These are phyloP conservation scores for Platypus cylindrus DNA, from an alignment of 2,888 invertebrate species.

Conservation along the genomic window DNA sequence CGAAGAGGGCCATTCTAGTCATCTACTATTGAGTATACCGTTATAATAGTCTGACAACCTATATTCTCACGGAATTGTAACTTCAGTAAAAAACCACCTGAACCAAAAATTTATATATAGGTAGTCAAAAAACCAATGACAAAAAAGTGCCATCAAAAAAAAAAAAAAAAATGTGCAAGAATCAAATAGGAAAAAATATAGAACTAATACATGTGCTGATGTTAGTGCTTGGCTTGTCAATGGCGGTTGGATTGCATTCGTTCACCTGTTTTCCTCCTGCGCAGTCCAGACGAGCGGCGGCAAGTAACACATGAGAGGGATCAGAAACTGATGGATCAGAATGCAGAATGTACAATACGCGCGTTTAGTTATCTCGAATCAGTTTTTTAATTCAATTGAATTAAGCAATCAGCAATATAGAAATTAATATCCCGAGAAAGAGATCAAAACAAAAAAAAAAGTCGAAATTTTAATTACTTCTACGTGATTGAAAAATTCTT, in stretches of 20 bases:
- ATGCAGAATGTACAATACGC: constrained; percentile 29
- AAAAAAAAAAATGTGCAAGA: constrained; percentile 15
- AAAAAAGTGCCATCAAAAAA: constrained; percentile 8
- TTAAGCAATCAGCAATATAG: too few species aligned
- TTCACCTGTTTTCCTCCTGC: constrained; percentile 54
- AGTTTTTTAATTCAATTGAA: too few species aligned
- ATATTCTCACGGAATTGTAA: too few species aligned
- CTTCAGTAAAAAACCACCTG: too few species aligned
- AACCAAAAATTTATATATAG: too few species aligned
- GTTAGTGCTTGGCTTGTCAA: constrained; percentile 33
- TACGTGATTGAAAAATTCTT: too few species aligned
- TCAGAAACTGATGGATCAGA: constrained; percentile 33
- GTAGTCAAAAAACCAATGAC: neutral
- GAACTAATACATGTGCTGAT: constrained; percentile 33
- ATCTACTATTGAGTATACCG: too few species aligned
- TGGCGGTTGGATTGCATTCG: constrained; percentile 21
- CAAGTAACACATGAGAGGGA: constrained; percentile 36
- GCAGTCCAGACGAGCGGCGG: constrained; percentile 34
- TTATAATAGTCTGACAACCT: too few species aligned
- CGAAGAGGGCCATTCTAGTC: too few species aligned
- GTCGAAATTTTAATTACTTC: too few species aligned
- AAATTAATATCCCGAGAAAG: too few species aligned
- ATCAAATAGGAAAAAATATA: constrained; percentile 22
- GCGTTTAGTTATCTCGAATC: constrained; percentile 31
- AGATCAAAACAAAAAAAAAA: too few species aligned